phyloP scores from a whole-genome alignment of 2,797 vertebrate genomes.

The Acanthurus tractus region DNA sequence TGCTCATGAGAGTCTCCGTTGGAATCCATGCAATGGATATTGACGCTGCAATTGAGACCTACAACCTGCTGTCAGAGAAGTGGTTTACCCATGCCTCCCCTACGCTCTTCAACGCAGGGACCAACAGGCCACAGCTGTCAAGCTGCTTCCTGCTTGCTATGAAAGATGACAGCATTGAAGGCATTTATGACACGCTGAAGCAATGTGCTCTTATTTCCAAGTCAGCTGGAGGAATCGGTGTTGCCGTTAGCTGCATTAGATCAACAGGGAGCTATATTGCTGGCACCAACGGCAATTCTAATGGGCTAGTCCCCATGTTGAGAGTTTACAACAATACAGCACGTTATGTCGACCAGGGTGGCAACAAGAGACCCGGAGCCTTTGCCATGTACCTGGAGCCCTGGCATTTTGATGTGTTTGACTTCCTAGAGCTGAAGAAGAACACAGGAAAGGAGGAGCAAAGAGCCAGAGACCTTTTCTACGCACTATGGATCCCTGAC shows the following conservation, averaged over 20 bases:
- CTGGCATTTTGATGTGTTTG: slow-evolving; percentile 96
- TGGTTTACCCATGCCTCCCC: slow-evolving; percentile 99
- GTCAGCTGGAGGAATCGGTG: slow-evolving; percentile 96
- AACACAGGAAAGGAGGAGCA: slow-evolving; percentile 99
- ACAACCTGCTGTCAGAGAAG: slow-evolving; percentile 96
- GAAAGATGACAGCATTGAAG: slow-evolving; percentile 98
- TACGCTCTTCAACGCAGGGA: slow-evolving; percentile 97
- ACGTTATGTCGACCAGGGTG: slow-evolving; percentile 97
- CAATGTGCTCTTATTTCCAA: slow-evolving; percentile 98
- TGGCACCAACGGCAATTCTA: slow-evolving; percentile 97
- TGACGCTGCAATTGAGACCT: slow-evolving; percentile 94
- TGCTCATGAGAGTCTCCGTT: slow-evolving; percentile 97
- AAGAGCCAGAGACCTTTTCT: slow-evolving; percentile 96
- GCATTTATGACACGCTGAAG: slow-evolving; percentile 97
- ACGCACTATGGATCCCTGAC: slow-evolving; percentile 96
- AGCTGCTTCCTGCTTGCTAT: slow-evolving; percentile 98
- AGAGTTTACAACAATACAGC: slow-evolving; percentile 99
- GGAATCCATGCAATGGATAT: slow-evolving; percentile 93
- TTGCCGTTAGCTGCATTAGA: slow-evolving; percentile 96
- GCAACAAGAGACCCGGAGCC: slow-evolving; percentile 97
- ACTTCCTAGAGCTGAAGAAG: slow-evolving; percentile 98
- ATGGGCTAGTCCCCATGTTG: slow-evolving; percentile 97
- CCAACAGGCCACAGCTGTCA: slow-evolving; percentile 95
- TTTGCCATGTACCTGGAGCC: slow-evolving; percentile 99
- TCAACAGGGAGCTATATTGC: slow-evolving; percentile 98